Evolutionary conservation across 2,888 invertebrate genomes (phyloP).

Genomic region (Clepsis dumicolana): DNA sequence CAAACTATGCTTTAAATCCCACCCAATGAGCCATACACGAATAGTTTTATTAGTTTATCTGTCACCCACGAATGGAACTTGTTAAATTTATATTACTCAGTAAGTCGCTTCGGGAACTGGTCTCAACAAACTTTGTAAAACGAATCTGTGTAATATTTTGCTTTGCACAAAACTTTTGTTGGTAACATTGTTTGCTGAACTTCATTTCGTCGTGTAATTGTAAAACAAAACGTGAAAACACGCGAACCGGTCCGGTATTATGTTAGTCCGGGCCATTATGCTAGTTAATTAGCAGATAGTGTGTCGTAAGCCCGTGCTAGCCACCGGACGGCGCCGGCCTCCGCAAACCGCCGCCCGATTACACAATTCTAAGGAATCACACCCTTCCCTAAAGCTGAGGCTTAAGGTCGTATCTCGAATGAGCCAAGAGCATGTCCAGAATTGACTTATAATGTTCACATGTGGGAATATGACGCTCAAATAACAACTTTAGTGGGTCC

Average conservation of each 20-base stretch:
- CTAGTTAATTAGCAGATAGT: conserved; percentile 26
- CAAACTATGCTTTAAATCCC: conserved; percentile 16
- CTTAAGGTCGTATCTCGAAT: conserved; percentile 1
- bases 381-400: not conserved
- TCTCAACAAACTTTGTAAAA: not conserved
- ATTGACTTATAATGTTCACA: not conserved
- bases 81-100: not conserved
- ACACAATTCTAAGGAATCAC: not conserved
- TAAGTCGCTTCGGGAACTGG: not conserved
- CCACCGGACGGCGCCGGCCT: not conserved
- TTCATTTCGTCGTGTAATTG: conserved; percentile 17
- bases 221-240: conserved; percentile 26
- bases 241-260: conserved; percentile 1
- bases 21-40: conserved; percentile 6
- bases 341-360: not conserved
- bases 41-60: conserved; percentile 25
- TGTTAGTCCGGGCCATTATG: not conserved
- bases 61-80: conserved; percentile 6
- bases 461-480: conserved; percentile 24
- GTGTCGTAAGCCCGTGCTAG: conserved; percentile 9
- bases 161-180: conserved; percentile 10
- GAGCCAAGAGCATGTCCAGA: not conserved
- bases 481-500: conserved; percentile 24
- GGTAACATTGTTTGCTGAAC: conserved; percentile 15
- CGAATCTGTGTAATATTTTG: conserved; percentile 6